Conservation (phyloP, 2,113 vertebrate species). For the Ceyx margarethae region DNA sequence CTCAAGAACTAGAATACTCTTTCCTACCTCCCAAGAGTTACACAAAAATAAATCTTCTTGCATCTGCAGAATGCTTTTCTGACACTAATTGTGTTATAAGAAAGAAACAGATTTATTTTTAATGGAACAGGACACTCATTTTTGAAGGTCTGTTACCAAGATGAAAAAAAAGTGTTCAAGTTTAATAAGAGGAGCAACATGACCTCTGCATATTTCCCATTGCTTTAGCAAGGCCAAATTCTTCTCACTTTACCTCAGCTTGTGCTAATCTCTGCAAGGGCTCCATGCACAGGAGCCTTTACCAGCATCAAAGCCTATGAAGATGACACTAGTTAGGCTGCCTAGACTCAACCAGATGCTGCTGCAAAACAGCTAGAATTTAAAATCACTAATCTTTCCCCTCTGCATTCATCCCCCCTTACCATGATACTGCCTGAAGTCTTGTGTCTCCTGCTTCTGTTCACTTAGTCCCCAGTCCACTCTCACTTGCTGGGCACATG, state of each 20-base stretch:
- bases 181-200: conserved; percentile 34
- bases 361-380: neutral
- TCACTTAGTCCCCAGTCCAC: neutral
- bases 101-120: conserved; percentile 51
- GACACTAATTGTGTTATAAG: conserved; percentile 56
- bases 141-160: conserved; percentile 12
- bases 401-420: neutral
- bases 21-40: conserved; percentile 40
- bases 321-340: neutral
- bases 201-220: conserved; percentile 36
- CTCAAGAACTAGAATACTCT: conserved; percentile 15
- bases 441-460: neutral
- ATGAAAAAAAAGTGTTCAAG: conserved; percentile 26
- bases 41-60: conserved; percentile 37
- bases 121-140: conserved; percentile 44
- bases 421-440: neutral
- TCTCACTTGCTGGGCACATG: neutral
- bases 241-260: conserved; percentile 32
- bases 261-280: neutral
- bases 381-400: neutral
- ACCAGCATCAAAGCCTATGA: neutral
- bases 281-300: neutral
- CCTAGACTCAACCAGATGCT: neutral
- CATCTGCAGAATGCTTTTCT: conserved; percentile 43
- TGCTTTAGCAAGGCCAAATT: conserved; percentile 23